These are phyloP conservation scores for Nudaria mundana DNA, from an alignment of 2,888 invertebrate species.

Conservation along the genomic window DNA sequence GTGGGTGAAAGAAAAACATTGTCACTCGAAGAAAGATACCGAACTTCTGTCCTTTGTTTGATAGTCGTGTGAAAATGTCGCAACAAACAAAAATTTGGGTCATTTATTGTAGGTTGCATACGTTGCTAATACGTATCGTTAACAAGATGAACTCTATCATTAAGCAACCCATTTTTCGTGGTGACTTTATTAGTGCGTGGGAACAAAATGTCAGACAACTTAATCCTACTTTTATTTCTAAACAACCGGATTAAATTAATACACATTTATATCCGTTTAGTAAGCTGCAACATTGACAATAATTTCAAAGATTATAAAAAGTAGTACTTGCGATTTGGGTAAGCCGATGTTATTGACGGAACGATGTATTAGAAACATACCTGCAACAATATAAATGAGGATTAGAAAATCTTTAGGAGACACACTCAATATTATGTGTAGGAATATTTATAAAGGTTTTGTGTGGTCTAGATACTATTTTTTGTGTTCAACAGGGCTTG, in stretches of 20 bases:
- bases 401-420: neutral
- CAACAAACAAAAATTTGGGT: neutral
- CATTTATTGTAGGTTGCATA: conserved; percentile 9
- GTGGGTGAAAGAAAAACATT: no score
- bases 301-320: neutral
- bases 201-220: conserved; percentile 15
- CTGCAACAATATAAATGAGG: conserved; percentile 7
- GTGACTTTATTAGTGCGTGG: conserved; percentile 20
- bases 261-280: conserved; percentile 1
- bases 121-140: conserved; percentile 14
- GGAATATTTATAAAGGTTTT: no score
- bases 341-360: neutral
- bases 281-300: neutral
- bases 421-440: neutral
- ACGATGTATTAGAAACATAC: neutral
- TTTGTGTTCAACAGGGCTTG: no score
- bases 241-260: conserved; percentile 1
- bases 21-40: no score
- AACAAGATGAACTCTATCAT: conserved; percentile 5
- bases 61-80: neutral
- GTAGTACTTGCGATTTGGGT: neutral
- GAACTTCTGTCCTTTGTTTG: neutral
- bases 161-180: conserved; percentile 27
- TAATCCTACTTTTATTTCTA: conserved; percentile 21
- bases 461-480: no score